Evolutionary conservation across 2,888 invertebrate species (phyloP), one percentile per base, ranked within the genome.

Genomic region (Epiblema foenella): DNA sequence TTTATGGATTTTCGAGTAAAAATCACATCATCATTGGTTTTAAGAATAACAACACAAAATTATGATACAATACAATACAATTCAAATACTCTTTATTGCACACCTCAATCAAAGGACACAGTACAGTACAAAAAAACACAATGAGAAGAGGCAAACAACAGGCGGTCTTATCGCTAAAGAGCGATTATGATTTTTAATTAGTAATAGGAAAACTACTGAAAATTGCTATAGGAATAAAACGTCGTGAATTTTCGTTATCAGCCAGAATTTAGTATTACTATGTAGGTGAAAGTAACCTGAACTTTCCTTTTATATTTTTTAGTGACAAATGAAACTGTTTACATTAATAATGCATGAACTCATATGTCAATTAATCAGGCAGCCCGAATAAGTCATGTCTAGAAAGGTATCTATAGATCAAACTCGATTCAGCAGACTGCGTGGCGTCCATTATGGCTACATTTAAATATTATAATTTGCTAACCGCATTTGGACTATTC

Each of bases 371-470:
- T 66, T 29, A 57, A 57, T 57, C 12, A 17, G 24, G 29, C 17
- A 33, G 42, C 29, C 65, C 54, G 24, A 65, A 57, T 66, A 64
- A 54, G 39, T 64, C 52, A 37, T 51, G 39, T 15, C 52, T 37
- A 24, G 17, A 24, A 33, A 17, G 63, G 20, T n/a, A n/a, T n/a
- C n/a, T n/a, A 49, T 62, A 64, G 11, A 64, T 64, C 39, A 64
- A 39, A 64, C 64, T 20, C n/a, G 39, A 24, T n/a, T 52, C 11
- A n/a, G 52, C 24, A 64, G 54, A 64, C 64, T 2, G 64, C 39
- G 54, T 54, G 64, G 64, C 64, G 64, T n/a, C 64, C n/a, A 52
- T 39, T 20, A n/a, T 54, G 20, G 20, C 52, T 37, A 63, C 39
- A 39, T 54, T 64, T 39, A 39, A 64, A 54, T 54, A 63, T 54